phyloP scores from a whole-genome alignment of 2,888 invertebrate species.

The Parnassius glacialis region DNA sequence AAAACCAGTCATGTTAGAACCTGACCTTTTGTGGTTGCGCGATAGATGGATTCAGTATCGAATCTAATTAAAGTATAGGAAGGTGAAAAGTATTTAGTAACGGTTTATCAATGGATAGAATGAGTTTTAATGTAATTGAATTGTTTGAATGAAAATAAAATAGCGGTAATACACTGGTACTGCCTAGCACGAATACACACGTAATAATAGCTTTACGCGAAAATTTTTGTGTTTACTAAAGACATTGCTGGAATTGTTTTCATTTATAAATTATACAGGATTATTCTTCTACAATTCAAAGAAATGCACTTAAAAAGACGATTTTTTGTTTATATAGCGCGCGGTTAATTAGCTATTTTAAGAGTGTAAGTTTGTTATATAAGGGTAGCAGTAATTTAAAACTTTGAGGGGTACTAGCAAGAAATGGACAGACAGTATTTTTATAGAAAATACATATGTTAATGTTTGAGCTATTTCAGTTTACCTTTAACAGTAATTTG shows the following conservation, averaged over 20 bases:
- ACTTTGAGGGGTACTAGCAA: too few relatives aligned
- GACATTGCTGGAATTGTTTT: not conserved
- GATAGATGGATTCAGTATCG: slow-evolving; percentile 62
- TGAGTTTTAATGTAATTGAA: slow-evolving; percentile 69
- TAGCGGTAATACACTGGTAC: slow-evolving; percentile 30
- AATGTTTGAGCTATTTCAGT: too few relatives aligned
- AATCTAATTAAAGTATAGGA: slow-evolving; percentile 68
- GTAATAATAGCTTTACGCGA: not conserved
- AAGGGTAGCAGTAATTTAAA: too few relatives aligned
- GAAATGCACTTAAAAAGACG: too few relatives aligned
- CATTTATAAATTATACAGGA: too few relatives aligned
- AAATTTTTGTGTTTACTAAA: not conserved
- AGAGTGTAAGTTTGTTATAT: too few relatives aligned
- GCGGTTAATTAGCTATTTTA: too few relatives aligned
- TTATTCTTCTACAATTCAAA: too few relatives aligned
- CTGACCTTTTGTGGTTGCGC: slow-evolving; percentile 65
- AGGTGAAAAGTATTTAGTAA: slow-evolving; percentile 47
- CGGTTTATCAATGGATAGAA: slow-evolving; percentile 54
- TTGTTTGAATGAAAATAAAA: slow-evolving; percentile 41
- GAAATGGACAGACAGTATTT: too few relatives aligned
- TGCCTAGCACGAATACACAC: not conserved
- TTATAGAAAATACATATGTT: too few relatives aligned
- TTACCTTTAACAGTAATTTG: too few relatives aligned
- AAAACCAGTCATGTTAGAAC: slow-evolving; percentile 57
- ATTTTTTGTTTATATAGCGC: too few relatives aligned